Conservation (phyloP, 2,888 invertebrate genomes). For the Dicroscelio sp. region DNA sequence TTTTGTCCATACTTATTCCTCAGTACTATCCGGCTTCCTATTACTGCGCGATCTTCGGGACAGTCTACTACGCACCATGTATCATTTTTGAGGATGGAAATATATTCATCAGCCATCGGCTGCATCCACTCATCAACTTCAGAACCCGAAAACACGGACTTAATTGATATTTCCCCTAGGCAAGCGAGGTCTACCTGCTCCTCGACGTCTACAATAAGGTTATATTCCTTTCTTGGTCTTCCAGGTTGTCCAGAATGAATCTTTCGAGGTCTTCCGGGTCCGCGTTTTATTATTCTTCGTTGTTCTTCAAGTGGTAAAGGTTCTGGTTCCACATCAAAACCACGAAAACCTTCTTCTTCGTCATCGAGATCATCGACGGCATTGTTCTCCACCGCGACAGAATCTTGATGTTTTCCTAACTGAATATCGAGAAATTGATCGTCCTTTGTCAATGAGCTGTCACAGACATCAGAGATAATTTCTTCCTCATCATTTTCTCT, state of each 20-base stretch:
- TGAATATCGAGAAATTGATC: too few relatives aligned
- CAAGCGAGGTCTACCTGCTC: background rate
- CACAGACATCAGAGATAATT: too few relatives aligned
- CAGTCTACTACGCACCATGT: constrained; percentile 43
- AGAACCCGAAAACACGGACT: background rate
- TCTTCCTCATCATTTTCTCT: background rate
- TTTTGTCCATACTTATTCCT: constrained; percentile 66
- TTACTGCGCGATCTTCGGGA: background rate
- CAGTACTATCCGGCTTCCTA: constrained; percentile 61
- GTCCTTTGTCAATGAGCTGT: too few relatives aligned
- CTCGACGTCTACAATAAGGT: background rate
- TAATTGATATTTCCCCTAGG: background rate
- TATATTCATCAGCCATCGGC: constrained; percentile 21
- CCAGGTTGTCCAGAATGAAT: background rate
- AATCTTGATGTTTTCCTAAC: too few relatives aligned
- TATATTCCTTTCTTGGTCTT: background rate
- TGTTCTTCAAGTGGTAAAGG: too few relatives aligned
- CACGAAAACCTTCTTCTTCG: too few relatives aligned
- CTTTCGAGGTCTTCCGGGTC: background rate
- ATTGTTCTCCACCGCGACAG: too few relatives aligned
- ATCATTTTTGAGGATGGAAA: constrained; percentile 56
- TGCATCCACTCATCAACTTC: background rate
- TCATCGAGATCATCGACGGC: too few relatives aligned
- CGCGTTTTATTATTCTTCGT: background rate
- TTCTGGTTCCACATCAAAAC: too few relatives aligned